Base-by-base conservation (phyloP, 2,113 vertebrate species). In the Athene cunicularia region DNA sequence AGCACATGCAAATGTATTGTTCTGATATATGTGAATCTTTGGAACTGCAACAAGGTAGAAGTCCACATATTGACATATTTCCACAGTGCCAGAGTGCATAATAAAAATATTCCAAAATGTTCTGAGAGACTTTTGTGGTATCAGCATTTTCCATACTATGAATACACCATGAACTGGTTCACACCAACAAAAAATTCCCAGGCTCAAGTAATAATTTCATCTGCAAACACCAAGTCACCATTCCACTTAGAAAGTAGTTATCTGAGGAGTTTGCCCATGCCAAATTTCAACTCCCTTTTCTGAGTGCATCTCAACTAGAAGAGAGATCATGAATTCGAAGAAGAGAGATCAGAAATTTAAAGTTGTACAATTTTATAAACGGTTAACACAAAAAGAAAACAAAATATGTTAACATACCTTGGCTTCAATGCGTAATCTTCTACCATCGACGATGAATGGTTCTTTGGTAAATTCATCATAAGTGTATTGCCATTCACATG, bases 401-500 rank as follows among this genome's bases (percentile, higher is more conserved):
- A 52, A 73, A 77, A 37, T 23, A 35, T 1, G 50, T 50, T 21
- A 76, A 68, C 11, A 33, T 98, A 99, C 99, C 99, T 99, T 99
- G 75, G 99, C 99, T 97, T 99, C 99, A 59, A 99, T 99, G 77
- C 99, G 99, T 60, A 99, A 96, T 70, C 99, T 98, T 63, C 99
- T 98, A 58, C 96, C 98, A 87, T 99, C 99, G 27, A 99, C 98
- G 11, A 99, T 99, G 92, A 99, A 98, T 6, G 99, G 99, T 6
- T 99, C 99, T 98, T 99, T 99, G 84, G 99, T 99, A 97, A 99
- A 99, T 93, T 99, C 99, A 91, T 99, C 99, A 5, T 99, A 99
- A 80, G 97, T 98, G 93, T 99, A 99, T 60, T 99, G 99, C 99
- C 99, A 99, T 81, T 99, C 99, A 93, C 99, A 99, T 14, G 99